Conservation (phyloP, 2,797 vertebrate genomes). For the Nannoperca australis region DNA sequence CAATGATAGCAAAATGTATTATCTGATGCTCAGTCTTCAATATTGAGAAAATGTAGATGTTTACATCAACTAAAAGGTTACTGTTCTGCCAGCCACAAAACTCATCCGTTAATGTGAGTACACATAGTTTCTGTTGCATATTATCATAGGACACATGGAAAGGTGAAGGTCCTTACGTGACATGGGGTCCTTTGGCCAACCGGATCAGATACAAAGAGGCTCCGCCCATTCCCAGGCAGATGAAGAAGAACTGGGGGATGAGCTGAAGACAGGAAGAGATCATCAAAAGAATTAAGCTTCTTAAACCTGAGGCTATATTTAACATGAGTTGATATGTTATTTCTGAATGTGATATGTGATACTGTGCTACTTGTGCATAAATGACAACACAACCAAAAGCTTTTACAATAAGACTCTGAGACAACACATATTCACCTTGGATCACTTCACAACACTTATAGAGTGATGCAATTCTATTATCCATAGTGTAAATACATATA, state of each 20-base stretch:
- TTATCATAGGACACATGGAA: not conserved
- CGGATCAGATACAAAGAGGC: conserved; percentile 89
- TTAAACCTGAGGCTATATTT: not conserved
- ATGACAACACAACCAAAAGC: not conserved
- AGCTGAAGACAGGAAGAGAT: conserved; percentile 81
- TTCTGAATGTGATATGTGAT: not conserved
- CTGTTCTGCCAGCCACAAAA: not conserved
- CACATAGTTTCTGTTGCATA: not conserved
- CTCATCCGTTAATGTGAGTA: not conserved
- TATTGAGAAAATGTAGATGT: not conserved
- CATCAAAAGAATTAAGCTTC: not conserved
- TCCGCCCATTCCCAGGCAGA: conserved; percentile 91
- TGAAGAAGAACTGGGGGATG: conserved; percentile 93
- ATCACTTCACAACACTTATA: not conserved
- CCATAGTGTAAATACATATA: not conserved
- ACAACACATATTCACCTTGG: not conserved
- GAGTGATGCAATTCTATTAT: not conserved
- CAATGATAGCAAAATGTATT: not conserved
- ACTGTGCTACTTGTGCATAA: not conserved
- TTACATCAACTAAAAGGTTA: not conserved
- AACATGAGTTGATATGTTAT: not conserved
- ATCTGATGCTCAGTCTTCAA: not conserved
- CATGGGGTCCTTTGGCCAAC: conserved; percentile 89
- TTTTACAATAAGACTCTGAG: not conserved
- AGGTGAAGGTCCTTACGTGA: conserved; percentile 85